Evolutionary conservation across 1,140 invertebrate species (phyloP).

Genomic region (Trichonephila clavata): DNA sequence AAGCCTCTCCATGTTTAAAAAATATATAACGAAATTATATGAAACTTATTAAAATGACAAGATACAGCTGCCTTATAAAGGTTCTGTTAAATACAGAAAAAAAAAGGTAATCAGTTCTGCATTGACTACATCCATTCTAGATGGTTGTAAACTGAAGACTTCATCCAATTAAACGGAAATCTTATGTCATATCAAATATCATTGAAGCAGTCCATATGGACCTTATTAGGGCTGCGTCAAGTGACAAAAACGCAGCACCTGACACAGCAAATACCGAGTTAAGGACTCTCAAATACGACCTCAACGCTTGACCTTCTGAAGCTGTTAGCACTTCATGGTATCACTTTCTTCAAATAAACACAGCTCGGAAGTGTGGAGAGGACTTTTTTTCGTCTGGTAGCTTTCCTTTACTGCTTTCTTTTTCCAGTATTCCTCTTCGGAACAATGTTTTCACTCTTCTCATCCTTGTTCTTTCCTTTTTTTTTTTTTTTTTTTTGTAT

Average conservation of each 20-base stretch:
- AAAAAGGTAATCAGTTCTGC: not conserved
- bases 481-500: not conserved
- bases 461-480: not conserved
- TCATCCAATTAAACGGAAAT: not conserved
- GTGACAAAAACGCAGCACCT: slow-evolving; percentile 7
- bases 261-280: slow-evolving; percentile 15
- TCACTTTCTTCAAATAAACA: slow-evolving; percentile 49
- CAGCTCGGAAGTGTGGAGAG: not conserved
- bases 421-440: too few species aligned
- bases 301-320: not conserved
- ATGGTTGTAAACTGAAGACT: not conserved
- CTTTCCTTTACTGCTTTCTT: not conserved
- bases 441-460: not conserved
- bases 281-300: not conserved
- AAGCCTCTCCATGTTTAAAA: too few species aligned
- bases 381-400: slow-evolving; percentile 17
- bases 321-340: slow-evolving; percentile 48
- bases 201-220: not conserved
- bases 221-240: slow-evolving; percentile 12
- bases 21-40: too few species aligned
- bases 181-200: not conserved
- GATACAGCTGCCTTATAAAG: not conserved
- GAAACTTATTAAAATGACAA: not conserved
- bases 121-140: not conserved
- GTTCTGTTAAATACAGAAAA: not conserved